Evolutionary conservation across 2,888 invertebrate genomes (phyloP).

Genomic region (Noctua comes): DNA sequence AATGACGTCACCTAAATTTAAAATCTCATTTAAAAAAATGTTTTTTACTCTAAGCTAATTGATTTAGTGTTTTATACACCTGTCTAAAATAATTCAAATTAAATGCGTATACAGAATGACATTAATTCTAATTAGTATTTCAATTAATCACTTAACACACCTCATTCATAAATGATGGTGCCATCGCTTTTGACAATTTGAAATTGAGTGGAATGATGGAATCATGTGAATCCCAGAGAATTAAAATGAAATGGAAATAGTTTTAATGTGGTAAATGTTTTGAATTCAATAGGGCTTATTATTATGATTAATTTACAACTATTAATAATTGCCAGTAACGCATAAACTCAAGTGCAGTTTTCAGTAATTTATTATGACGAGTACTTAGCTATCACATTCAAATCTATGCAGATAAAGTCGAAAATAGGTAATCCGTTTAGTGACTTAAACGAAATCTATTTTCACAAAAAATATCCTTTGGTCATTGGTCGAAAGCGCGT

Average conservation of each 20-base stretch:
- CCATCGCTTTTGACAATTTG: conserved; percentile 12
- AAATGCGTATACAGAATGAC: neutral
- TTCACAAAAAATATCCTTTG: neutral
- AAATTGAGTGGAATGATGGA: neutral
- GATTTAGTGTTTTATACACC: neutral
- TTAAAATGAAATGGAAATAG: neutral
- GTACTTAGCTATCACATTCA: neutral
- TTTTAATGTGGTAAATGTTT: neutral
- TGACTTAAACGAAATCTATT: neutral
- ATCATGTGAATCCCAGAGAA: neutral
- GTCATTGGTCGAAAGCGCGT: neutral
- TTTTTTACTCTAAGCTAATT: neutral
- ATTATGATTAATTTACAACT: neutral
- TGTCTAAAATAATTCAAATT: neutral
- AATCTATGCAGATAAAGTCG: too few relatives aligned
- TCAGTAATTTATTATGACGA: neutral
- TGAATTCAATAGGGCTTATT: neutral
- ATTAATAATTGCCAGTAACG: too few relatives aligned
- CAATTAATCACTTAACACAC: conserved; percentile 6
- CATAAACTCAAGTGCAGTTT: neutral
- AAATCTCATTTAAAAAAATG: too few relatives aligned
- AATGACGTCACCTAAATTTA: neutral
- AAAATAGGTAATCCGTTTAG: too few relatives aligned
- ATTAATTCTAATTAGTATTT: neutral
- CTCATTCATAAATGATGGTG: conserved; percentile 15